Conservation (phyloP, 1,140 invertebrate genomes). For the Drusus annulatus region DNA sequence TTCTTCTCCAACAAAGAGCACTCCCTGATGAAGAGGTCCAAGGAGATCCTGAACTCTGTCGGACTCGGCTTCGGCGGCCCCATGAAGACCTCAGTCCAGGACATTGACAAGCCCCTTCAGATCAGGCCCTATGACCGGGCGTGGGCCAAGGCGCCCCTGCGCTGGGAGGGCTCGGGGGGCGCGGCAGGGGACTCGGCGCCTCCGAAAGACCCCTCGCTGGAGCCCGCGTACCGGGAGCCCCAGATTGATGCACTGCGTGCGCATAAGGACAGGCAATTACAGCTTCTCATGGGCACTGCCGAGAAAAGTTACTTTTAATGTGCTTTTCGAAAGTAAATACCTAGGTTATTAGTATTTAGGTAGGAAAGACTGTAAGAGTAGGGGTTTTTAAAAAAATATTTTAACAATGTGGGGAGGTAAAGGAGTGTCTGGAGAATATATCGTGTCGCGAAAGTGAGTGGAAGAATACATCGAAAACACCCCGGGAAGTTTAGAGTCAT, state of each 20-base stretch:
- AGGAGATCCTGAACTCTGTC: slow-evolving; percentile 50
- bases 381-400: no score
- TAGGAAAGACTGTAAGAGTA: no score
- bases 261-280: slow-evolving; percentile 49
- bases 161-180: slow-evolving; percentile 3
- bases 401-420: no score
- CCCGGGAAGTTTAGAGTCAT: no score
- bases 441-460: no score
- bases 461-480: no score
- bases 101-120: slow-evolving; percentile 43
- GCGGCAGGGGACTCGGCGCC: neutral
- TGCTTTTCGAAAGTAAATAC: neutral
- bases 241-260: slow-evolving; percentile 46
- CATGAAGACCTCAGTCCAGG: slow-evolving; percentile 37
- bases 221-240: slow-evolving; percentile 49
- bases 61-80: slow-evolving; percentile 47
- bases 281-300: slow-evolving; percentile 38
- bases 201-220: slow-evolving; percentile 52
- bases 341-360: no score
- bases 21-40: slow-evolving; percentile 39
- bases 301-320: slow-evolving; percentile 41
- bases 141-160: slow-evolving; percentile 34
- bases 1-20: slow-evolving; percentile 54
- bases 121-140: slow-evolving; percentile 31
- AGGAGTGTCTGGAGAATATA: no score